Conservation (phyloP, 2,113 vertebrate species). For the Carassius auratus region DNA sequence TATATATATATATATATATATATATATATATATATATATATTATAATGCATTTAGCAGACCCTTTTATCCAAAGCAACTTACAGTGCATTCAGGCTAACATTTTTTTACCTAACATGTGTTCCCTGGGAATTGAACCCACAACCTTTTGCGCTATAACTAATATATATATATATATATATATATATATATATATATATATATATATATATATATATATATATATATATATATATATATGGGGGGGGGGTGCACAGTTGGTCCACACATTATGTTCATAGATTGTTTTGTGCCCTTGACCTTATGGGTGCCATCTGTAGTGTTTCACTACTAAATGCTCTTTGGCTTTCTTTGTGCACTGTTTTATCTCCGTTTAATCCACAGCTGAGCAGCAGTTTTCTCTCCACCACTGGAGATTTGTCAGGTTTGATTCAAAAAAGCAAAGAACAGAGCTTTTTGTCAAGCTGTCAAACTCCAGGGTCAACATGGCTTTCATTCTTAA, state of each 20-base stretch:
- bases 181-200: no score
- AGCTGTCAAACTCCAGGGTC: not conserved
- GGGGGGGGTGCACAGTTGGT: not conserved
- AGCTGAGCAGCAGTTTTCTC: not conserved
- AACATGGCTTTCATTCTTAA: not conserved
- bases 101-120: no score
- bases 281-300: conserved; percentile 2
- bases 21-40: no score
- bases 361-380: conserved; percentile 13
- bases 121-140: no score
- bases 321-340: conserved; percentile 14
- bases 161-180: no score
- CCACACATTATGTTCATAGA: not conserved
- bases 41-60: no score
- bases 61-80: no score
- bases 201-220: no score
- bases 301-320: not conserved
- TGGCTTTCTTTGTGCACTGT: not conserved
- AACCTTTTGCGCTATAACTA: no score
- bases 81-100: no score
- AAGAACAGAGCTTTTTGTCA: conserved; percentile 1
- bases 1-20: no score
- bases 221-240: no score
- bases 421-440: conserved; percentile 20
- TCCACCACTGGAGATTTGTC: not conserved